Evolutionary conservation across 2,113 vertebrate species (phyloP), one percentile per base, ranked within the genome.

Genomic region (Hippoglossus stenolepis): DNA sequence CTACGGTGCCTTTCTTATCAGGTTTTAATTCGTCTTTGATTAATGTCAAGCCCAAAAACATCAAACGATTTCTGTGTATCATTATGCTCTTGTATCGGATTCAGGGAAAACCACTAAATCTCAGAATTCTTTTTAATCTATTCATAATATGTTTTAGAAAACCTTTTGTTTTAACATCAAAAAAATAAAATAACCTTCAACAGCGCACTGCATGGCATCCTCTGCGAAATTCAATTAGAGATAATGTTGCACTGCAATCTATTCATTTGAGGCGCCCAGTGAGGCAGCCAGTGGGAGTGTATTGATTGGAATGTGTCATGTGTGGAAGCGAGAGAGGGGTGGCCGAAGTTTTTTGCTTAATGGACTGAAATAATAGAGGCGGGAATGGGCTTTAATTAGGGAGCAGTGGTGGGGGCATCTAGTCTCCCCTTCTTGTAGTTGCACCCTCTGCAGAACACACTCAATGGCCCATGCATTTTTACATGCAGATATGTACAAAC

Each of bases 341-440:
- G 93, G 94, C 94, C 95, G 90, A 91, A 91, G 87, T 95, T 95
- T 90, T 94, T 95, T 96, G 96, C 94, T 95, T 97, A 99, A 98
- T 97, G 95, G 95, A 94, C 95, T 95, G 94, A 96, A 96, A 95
- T 96, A 96, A 98, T 97, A 94, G 95, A 96, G 95, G 95, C 93
- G 93, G 96, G 95, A 96, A 96, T 92, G 94, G 93, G 92, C 95
- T 95, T 95, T 96, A 97, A 98, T 97, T 97, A 97, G 95, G 90
- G 88, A 95, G 94, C 95, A 96, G 95, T 95, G 91, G 93, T 91
- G 85, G 90, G 92, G 76, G 91, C 92, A 94, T 94, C 92, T 88
- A 84, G 93, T 95, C 13, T 15, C 92, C 93, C 92, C 95, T 67
- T 92, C 93, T 90, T 91, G 84, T 56, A 69, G 91, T 71, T 93